phyloP scores from a whole-genome alignment of 2,797 vertebrate species.

The Erithacus rubecula region DNA sequence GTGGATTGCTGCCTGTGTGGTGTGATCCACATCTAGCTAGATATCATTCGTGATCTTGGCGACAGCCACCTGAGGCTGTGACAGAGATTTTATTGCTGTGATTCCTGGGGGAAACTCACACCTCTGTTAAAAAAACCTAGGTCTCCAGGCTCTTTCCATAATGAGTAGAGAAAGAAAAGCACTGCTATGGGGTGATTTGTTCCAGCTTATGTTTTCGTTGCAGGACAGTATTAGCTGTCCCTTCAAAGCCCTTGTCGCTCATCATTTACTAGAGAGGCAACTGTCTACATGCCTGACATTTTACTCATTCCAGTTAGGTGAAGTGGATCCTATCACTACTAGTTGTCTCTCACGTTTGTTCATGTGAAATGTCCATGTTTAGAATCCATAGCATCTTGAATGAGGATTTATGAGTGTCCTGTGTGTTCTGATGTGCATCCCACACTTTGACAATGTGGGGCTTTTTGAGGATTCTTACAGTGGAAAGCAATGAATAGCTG shows the following conservation, averaged over 20 bases:
- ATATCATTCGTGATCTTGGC: neutral
- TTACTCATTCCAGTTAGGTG: neutral
- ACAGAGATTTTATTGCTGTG: neutral
- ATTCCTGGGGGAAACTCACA: neutral
- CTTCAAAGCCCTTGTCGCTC: neutral
- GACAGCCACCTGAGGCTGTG: neutral
- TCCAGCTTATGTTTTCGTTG: neutral
- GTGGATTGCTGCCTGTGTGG: neutral
- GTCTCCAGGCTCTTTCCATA: neutral
- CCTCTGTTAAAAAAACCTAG: neutral
- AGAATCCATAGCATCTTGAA: neutral
- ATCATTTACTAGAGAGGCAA: neutral
- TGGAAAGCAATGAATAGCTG: neutral
- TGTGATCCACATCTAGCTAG: neutral
- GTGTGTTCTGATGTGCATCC: neutral
- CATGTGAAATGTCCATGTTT: neutral
- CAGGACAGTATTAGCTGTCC: neutral
- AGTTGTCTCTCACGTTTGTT: neutral
- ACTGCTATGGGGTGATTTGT: neutral
- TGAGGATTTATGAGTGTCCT: neutral
- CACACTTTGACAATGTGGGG: fast-evolving
- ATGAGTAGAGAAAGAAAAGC: neutral
- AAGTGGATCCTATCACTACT: neutral
- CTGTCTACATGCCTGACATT: neutral
- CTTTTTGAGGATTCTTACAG: neutral